Evolutionary conservation across 2,888 invertebrate genomes (phyloP).

Genomic region (Eupeodes latifasciatus): DNA sequence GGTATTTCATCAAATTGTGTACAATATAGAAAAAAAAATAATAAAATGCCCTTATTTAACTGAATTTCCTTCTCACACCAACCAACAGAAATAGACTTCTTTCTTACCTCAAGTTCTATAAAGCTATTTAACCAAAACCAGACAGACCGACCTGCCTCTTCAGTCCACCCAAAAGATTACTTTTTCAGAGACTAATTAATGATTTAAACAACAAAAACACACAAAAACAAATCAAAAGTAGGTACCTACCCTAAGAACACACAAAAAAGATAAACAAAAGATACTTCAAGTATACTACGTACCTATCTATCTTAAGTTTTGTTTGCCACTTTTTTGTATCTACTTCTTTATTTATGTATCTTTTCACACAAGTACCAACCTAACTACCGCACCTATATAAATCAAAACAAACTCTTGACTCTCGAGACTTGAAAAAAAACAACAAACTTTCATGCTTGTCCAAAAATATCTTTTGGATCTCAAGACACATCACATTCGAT

Average conservation of each 20-base stretch:
- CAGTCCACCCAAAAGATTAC: neutral
- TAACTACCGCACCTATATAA: slow-evolving; percentile 60
- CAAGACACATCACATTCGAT: neutral
- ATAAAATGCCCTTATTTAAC: slow-evolving; percentile 43
- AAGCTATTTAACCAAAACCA: neutral
- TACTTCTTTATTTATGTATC: slow-evolving; percentile 21
- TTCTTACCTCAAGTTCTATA: neutral
- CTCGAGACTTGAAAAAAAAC: slow-evolving; percentile 7
- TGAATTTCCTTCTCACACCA: neutral
- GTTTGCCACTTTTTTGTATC: slow-evolving; percentile 26
- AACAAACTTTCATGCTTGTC: slow-evolving; percentile 9
- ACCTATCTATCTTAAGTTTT: neutral
- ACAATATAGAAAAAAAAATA: neutral
- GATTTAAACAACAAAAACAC: slow-evolving; percentile 9
- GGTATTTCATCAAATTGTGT: slow-evolving; percentile 30
- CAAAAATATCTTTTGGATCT: slow-evolving; percentile 39
- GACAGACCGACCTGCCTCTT: too few species aligned
- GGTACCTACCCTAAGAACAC: neutral
- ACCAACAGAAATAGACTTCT: neutral
- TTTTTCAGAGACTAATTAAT: slow-evolving; percentile 32
- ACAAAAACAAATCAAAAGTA: neutral
- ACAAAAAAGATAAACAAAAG: slow-evolving; percentile 26
- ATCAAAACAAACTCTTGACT: slow-evolving; percentile 55
- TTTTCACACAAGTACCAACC: slow-evolving; percentile 24
- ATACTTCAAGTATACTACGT: slow-evolving; percentile 12